These are phyloP conservation scores for Heliconius nattereri DNA, from an alignment of 1,140 invertebrate genomes.

Conservation along the genomic window DNA sequence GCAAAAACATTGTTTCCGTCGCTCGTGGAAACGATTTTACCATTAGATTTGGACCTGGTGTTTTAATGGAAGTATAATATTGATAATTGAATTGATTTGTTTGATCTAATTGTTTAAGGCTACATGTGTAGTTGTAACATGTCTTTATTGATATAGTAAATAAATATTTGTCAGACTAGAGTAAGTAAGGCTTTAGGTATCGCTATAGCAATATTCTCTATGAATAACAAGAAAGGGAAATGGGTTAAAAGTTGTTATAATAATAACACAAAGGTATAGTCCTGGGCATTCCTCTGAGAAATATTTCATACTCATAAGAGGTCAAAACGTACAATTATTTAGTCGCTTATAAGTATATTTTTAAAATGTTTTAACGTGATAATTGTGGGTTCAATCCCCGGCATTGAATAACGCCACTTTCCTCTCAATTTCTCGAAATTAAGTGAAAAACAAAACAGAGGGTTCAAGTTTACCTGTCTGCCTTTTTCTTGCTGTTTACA, in stretches of 20 bases:
- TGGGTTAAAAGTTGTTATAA: no score
- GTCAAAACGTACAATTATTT: no score
- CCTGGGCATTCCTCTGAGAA: not conserved
- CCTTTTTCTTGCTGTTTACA: not conserved
- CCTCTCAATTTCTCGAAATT: no score
- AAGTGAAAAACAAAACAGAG: no score
- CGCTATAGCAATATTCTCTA: no score
- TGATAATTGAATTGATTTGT: not conserved
- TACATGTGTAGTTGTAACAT: not conserved
- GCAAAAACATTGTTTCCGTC: conserved; percentile 36
- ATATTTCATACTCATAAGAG: not conserved
- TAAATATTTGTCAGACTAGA: no score
- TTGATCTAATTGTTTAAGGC: not conserved
- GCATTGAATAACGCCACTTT: no score
- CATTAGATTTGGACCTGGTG: conserved; percentile 27
- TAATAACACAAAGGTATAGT: not conserved
- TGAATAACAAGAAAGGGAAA: no score
- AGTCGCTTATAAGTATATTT: no score
- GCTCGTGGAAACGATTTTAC: conserved; percentile 31
- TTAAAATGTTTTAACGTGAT: no score
- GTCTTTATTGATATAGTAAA: no score
- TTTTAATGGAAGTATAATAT: conserved; percentile 12
- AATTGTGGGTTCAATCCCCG: not conserved
- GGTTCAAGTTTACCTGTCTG: not conserved
- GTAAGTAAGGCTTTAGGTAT: no score